These are phyloP conservation scores for Lampris incognitus DNA, from an alignment of 2,113 vertebrate genomes.

Conservation along the genomic window DNA sequence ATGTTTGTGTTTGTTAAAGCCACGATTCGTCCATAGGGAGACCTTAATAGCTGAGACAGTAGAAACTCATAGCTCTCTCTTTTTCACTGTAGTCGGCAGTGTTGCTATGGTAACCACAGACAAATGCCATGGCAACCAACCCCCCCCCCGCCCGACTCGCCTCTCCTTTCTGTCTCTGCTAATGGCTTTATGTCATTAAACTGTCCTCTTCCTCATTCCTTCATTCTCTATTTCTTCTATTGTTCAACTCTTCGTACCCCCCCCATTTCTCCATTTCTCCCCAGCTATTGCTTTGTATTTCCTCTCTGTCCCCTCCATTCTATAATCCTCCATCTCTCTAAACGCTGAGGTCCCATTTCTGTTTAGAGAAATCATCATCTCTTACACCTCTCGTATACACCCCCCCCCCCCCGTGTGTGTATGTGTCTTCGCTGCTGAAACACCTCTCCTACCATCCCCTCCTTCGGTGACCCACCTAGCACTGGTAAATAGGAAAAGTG, in stretches of 20 bases:
- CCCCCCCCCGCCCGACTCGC: not conserved
- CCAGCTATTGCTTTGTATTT: not conserved
- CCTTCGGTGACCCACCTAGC: not conserved
- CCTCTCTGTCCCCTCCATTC: not conserved
- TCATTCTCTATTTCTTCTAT: not conserved
- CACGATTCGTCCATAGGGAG: not conserved
- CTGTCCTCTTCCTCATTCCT: not conserved
- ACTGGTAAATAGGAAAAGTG: too few species aligned
- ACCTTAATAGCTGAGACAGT: not conserved
- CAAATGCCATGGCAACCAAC: not conserved
- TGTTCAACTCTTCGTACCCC: not conserved
- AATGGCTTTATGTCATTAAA: conserved; percentile 25
- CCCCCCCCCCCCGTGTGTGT: not conserved
- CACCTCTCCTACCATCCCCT: not conserved
- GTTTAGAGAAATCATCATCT: not conserved
- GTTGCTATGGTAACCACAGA: conserved; percentile 2
- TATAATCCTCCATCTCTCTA: not conserved
- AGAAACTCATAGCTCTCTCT: not conserved
- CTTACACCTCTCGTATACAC: not conserved
- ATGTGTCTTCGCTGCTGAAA: not conserved
- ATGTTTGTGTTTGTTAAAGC: not conserved
- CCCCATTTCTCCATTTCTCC: not conserved
- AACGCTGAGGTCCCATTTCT: not conserved
- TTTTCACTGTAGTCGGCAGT: conserved; percentile 1
- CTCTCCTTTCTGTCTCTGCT: not conserved